Base-by-base conservation (phyloP, 2,797 vertebrate genomes). In the Lerista edwardsae region DNA sequence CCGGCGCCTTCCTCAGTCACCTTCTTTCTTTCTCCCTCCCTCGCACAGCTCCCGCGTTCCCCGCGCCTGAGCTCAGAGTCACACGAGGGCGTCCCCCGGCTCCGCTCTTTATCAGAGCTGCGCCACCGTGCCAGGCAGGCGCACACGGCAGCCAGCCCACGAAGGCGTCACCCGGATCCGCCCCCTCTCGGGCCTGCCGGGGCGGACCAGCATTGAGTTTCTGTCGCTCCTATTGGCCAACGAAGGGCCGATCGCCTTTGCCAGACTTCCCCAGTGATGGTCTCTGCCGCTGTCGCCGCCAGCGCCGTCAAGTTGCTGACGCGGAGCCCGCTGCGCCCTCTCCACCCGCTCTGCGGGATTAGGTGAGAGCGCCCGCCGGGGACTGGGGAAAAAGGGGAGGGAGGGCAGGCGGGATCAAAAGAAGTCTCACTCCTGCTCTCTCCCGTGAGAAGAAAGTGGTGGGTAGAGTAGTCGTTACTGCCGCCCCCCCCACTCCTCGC, bases 211-310 rank as follows among this genome's bases (percentile, higher is more conserved):
- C 36, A 4, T 6, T 11, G 21, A 29, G 0, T 2, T 64, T n/a
- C 31, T 27, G 1, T 8, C 21, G 5, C 14, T 36, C 41, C 6
- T 12, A 55, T 23, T 27, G 34, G 29, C 4, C 75, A 34, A 44
- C 15, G 36, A 68, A 44, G 2, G 39, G n/a, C 4, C 34, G 14
- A n/a, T 41, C 29, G 9, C 4, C 47, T 7, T 36, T 6, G 23
- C 9, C 4, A 11, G 74, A 29, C 65, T 55, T 41, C 55, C 3
- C 9, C 14, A 17, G 31, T 1, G 2, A 84, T 84, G 67, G 34
- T n/a, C 1, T 11, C 39, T 2, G 27, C 31, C 0, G n/a, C 34
- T 12, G 57, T 9, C 2, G 36, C 23, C 4, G 39, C 31, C 2
- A 31, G 31, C 1, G 55, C 44, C 47, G 10, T 36, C 11, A 6